phyloP scores from a whole-genome alignment of 2,797 vertebrate species.

The Takifugu rubripes region DNA sequence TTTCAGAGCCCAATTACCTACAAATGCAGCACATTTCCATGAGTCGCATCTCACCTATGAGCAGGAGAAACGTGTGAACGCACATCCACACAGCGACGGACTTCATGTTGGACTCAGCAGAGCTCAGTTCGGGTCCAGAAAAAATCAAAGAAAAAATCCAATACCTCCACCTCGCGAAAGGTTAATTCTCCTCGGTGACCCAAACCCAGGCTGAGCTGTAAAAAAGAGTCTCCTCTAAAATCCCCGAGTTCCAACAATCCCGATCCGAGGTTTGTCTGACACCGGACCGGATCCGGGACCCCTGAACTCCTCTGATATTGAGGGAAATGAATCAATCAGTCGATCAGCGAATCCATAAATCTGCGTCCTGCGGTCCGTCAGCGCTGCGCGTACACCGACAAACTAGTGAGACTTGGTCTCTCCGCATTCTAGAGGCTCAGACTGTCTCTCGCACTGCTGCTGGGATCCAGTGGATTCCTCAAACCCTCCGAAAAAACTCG shows the following conservation, averaged over 20 bases:
- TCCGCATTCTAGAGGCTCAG: constrained; percentile 61
- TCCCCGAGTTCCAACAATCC: constrained; percentile 39
- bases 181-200: constrained; percentile 58
- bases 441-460: constrained; percentile 39
- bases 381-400: constrained; percentile 61
- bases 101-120: constrained; percentile 62
- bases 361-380: constrained; percentile 59
- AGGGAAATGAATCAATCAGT: constrained; percentile 29
- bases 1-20: background rate
- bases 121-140: constrained; percentile 45
- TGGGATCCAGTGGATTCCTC: constrained; percentile 30
- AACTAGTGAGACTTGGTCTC: constrained; percentile 66
- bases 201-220: constrained; percentile 33
- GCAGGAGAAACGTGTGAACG: constrained; percentile 65
- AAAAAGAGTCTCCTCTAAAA: background rate
- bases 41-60: constrained; percentile 69
- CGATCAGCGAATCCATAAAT: constrained; percentile 62
- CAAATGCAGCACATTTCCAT: background rate
- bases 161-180: constrained; percentile 55
- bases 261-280: constrained; percentile 53
- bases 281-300: constrained; percentile 26
- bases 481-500: constrained; percentile 40
- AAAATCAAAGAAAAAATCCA: background rate
- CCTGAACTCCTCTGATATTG: constrained; percentile 25
- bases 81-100: constrained; percentile 71